phyloP scores from a whole-genome alignment of 2,797 vertebrate species.

The Delichon dasypus region DNA sequence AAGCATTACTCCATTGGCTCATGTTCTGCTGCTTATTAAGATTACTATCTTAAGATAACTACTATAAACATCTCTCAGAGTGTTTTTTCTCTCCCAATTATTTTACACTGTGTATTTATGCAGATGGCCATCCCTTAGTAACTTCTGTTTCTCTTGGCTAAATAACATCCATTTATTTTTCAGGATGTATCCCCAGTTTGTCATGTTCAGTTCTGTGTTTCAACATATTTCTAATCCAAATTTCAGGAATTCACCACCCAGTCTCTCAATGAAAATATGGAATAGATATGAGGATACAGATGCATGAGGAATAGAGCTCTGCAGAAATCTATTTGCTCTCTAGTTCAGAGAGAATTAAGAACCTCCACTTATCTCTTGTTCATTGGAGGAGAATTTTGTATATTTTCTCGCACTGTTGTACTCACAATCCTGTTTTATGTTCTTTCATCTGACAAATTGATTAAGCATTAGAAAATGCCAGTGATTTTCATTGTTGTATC shows the following conservation, averaged over 20 bases:
- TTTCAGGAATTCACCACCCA: neutral
- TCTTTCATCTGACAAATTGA: neutral
- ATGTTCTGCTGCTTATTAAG: neutral
- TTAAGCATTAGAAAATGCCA: conserved; percentile 15
- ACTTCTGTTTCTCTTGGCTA: neutral
- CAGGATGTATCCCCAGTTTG: neutral
- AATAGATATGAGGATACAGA: neutral
- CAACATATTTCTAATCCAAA: neutral
- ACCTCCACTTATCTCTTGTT: neutral
- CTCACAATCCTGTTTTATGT: neutral
- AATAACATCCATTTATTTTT: neutral
- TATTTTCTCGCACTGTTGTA: neutral
- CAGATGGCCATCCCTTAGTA: neutral
- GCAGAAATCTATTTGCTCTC: neutral
- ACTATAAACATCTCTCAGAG: neutral
- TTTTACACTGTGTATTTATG: neutral
- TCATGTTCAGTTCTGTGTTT: neutral
- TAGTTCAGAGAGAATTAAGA: neutral
- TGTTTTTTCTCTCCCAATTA: neutral
- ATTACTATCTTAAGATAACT: neutral
- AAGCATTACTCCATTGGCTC: neutral
- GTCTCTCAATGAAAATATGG: neutral
- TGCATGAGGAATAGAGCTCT: neutral
- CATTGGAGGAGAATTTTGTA: neutral
- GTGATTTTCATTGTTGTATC: neutral